A percentile compares a stretch with the other conserved stretches of the same genome.
Conservation (phyloP, 2,888 invertebrate species). For the Neoascia interrupta region DNA sequence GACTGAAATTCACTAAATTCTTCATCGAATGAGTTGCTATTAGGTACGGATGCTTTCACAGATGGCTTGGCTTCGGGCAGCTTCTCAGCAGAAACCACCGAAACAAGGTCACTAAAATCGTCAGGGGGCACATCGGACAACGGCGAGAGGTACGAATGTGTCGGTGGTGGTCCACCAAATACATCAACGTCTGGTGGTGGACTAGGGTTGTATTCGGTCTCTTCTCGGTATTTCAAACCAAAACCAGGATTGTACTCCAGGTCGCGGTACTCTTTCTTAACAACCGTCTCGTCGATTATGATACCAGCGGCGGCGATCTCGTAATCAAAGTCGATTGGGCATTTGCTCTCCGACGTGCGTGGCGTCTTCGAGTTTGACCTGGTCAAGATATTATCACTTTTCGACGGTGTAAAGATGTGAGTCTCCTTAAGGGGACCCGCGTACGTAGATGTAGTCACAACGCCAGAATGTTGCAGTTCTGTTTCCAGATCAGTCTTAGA, state of each 20-base stretch:
- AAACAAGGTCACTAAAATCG: slow-evolving; percentile 35
- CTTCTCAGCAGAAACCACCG: slow-evolving; percentile 14
- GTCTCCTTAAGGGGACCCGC: slow-evolving; percentile 79
- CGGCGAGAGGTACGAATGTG: background rate
- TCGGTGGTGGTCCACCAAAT: background rate
- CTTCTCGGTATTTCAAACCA: slow-evolving; percentile 71
- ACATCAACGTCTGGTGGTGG: slow-evolving; percentile 33
- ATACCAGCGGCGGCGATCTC: slow-evolving; percentile 79
- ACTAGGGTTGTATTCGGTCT: slow-evolving; percentile 27
- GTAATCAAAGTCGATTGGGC: slow-evolving; percentile 78
- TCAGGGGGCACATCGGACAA: no score
- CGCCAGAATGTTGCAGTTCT: slow-evolving; percentile 53
- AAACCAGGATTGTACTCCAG: slow-evolving; percentile 79
- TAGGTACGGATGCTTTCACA: slow-evolving; percentile 21
- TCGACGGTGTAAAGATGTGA: slow-evolving; percentile 79
- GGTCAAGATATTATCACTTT: slow-evolving; percentile 73
- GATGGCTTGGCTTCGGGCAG: slow-evolving; percentile 13
- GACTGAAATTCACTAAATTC: slow-evolving; percentile 81
- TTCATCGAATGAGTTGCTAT: slow-evolving; percentile 76
- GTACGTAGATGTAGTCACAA: slow-evolving; percentile 73
- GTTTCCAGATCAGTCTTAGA: slow-evolving; percentile 63
- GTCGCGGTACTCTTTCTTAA: slow-evolving; percentile 79
- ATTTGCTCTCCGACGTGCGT: slow-evolving; percentile 52
- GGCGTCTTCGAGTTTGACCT: slow-evolving; percentile 49
- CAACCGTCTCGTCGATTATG: slow-evolving; percentile 79